phyloP scores from a whole-genome alignment of 2,888 invertebrate genomes.

The Plutella xylostella region DNA sequence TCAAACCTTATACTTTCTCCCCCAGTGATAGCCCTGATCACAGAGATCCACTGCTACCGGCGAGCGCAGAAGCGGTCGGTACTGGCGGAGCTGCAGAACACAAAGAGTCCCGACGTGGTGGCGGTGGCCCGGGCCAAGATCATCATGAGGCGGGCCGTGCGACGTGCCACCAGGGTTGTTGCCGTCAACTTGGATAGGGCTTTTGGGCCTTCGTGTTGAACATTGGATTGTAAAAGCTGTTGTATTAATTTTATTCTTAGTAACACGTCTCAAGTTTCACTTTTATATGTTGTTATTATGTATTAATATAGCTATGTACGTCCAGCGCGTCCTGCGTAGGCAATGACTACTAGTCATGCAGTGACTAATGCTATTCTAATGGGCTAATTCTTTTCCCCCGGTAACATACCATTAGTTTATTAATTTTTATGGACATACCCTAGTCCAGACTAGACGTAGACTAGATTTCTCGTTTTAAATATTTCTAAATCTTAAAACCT shows the following conservation, averaged over 20 bases:
- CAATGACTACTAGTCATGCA: no score
- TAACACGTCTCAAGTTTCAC: not conserved
- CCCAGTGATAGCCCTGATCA: slow-evolving; percentile 33
- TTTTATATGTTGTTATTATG: not conserved
- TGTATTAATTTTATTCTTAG: not conserved
- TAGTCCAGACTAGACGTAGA: no score
- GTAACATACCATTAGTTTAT: no score
- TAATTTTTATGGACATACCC: no score
- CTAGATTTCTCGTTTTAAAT: no score
- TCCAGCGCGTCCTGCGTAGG: not conserved
- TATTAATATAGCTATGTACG: not conserved
- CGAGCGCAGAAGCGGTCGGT: slow-evolving; percentile 22
- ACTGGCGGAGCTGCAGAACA: slow-evolving; percentile 2
- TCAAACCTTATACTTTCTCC: slow-evolving; percentile 10
- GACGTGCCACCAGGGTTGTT: not conserved
- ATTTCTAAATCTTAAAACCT: no score
- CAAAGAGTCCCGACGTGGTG: not conserved
- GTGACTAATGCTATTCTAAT: no score
- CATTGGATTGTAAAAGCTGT: not conserved
- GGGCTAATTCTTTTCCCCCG: no score
- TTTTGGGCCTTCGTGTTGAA: not conserved
- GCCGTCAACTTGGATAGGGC: slow-evolving; percentile 4
- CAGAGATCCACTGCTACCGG: slow-evolving; percentile 42
- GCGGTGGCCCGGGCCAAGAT: slow-evolving; percentile 16
- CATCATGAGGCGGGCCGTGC: slow-evolving; percentile 19